Base-by-base conservation (phyloP, 2,888 invertebrate species). In the Psylliodes chrysocephalus region DNA sequence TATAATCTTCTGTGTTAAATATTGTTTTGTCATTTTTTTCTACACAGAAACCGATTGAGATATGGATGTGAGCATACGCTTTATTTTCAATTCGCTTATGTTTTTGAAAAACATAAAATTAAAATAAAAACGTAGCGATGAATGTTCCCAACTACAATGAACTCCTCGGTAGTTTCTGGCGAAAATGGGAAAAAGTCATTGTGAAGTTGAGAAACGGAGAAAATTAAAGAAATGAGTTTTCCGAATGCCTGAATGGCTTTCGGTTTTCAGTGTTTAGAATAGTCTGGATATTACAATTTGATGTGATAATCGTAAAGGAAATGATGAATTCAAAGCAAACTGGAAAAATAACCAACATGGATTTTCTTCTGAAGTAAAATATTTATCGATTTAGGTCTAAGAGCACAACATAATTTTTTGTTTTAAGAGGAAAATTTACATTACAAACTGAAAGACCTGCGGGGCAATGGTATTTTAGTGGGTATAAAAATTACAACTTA, bases 171-270 rank as follows among this genome's bases (percentile, higher is more conserved):
- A 49, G 25, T 28, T 49, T 28, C 30, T 53, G 14, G 25, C 25
- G 53, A 53, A 12, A 53, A 15, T 15, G 22, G 19, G 40, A 15
- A 49, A 40, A 18, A 54, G 40, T 14, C 25, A 42, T 54, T 42
- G 25, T 42, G 17, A 28, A 54, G 22, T 19, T 28, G 42, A 54
- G 54, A 42, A 40, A 54, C 17, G 53, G 52, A 59, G 28, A 30
- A 30, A 49, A 49, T 49, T 49, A 49, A 28, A 49, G 49, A 28
- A 49, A 49, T 49, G 49, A 49, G 28, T 49, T 49, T 49, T 49
- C 28, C 49, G 28, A 49, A 49, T 15, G 28, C 14, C 25, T 49
- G 28, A 49, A 49, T 49, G 28, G 28, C 28, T 49, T 46, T 46
- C 46, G 22, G 46, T 22, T 46, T 49, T 19, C 28, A 28, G 28